A percentile compares a stretch with the other conserved stretches of the same genome.
Conservation (phyloP, 37 sponge, comb jelly and placozoan genomes). For the Ianthella basta region DNA sequence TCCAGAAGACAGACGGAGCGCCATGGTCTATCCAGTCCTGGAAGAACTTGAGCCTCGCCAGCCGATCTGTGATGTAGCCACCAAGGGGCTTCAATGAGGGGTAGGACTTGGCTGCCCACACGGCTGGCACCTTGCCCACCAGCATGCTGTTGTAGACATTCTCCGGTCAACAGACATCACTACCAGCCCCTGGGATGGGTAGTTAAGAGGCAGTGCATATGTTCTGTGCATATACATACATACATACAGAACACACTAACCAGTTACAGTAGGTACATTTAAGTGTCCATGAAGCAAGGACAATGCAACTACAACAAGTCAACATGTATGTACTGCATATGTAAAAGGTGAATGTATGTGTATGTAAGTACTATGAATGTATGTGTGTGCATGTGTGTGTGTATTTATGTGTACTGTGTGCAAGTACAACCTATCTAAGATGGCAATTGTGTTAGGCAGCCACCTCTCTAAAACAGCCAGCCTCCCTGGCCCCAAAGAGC, state of each 20-base stretch:
- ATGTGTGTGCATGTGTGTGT: not conserved
- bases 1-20: constrained; percentile 93
- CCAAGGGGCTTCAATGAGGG: constrained; percentile 99
- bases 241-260: not conserved
- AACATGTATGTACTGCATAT: not conserved
- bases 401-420: too few species aligned
- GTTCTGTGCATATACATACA: not conserved
- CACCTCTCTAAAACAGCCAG: too few species aligned
- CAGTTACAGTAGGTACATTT: not conserved
- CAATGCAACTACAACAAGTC: not conserved
- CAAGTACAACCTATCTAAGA: too few species aligned
- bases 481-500: too few species aligned
- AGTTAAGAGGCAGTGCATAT: constrained; percentile 8
- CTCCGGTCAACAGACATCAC: constrained; percentile 96
- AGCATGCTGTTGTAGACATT: constrained; percentile 94
- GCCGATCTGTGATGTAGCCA: constrained; percentile 91
- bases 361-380: not conserved
- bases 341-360: not conserved
- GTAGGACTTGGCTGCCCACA: constrained; percentile 99
- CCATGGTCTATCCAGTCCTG: constrained; percentile 93
- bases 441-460: too few species aligned
- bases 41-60: constrained; percentile 95
- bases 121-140: constrained; percentile 94
- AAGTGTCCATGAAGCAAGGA: not conserved
- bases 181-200: constrained; percentile 78